Conservation (phyloP, 2,113 vertebrate species). For the Gymnorhina tibicen region DNA sequence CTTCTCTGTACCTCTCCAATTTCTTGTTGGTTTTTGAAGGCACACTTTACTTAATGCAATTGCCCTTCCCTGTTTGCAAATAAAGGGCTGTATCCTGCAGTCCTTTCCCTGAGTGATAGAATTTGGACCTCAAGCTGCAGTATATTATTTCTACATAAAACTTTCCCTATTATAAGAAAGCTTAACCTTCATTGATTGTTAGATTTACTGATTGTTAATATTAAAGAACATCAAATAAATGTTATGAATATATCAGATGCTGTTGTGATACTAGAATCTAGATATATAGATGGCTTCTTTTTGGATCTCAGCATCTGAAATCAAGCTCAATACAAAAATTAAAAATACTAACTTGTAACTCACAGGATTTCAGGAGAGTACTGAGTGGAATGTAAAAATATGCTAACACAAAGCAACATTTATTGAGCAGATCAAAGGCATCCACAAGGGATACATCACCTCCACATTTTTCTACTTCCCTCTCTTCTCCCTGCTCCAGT, state of each 20-base stretch:
- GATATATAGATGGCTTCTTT: background rate
- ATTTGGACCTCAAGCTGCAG: background rate
- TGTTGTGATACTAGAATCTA: background rate
- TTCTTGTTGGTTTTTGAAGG: conserved; percentile 16
- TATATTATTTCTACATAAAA: background rate
- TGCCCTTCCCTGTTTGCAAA: conserved; percentile 38
- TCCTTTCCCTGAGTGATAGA: background rate
- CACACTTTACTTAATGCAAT: background rate
- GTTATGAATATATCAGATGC: background rate
- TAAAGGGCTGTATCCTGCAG: background rate
- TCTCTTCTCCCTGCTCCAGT: background rate
- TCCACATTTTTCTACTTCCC: background rate
- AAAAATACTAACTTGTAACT: background rate
- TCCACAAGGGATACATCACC: background rate
- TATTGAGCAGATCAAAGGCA: background rate
- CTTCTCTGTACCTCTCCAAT: background rate
- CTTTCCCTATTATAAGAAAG: background rate
- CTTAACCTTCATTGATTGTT: background rate
- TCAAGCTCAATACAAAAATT: background rate
- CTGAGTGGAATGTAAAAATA: background rate
- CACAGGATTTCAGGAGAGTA: background rate
- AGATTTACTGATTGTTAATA: background rate
- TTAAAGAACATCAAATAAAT: background rate
- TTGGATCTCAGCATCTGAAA: background rate
- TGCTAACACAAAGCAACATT: background rate